Evolutionary conservation across 2,113 vertebrate species (phyloP), one percentile per base, ranked within the genome.

Genomic region (Urocynchramus pylzowi): DNA sequence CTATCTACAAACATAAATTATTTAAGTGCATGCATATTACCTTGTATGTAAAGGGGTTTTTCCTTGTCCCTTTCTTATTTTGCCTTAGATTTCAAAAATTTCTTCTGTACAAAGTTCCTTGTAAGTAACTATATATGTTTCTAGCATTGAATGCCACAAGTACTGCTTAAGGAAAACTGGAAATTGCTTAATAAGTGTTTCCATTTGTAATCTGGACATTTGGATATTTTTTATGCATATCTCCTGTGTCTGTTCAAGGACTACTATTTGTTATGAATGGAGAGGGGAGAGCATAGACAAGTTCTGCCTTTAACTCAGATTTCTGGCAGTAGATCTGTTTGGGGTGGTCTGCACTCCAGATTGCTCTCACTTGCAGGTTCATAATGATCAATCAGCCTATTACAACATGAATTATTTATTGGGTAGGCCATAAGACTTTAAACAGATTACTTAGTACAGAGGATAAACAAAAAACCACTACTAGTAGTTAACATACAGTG

Each of bases 351-450:
- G 31, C 13, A 9, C 18, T 14, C 41, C 41, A 30, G 41, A 35
- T 57, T 4, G 5, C 11, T 75, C 26, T 75, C 1, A 0, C 33
- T 35, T 6, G 2, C 11, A 23, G 12, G 11, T 35, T 57, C 41
- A 13, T 22, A 57, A 45, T 35, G 41, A 22, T 13, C 0, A 1
- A 35, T 45, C 24, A 47, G 42, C 54, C 42, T 59, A 18, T 37
- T 30, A 37, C 3, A 59, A 59, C 19, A 16, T 17, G 8, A 59
- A 30, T 59, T 59, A 59, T 59, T 45, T 59, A 45, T 45, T 75
- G 41, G 15, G 42, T 10, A 59, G 26, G 33, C 8, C 71, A 35
- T 17, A n/a, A 30, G 19, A 23, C 19, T 75, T 15, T 35, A 37
- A 57, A 35, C 41, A 30, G 42, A 35, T 59, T 45, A n/a, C 9